Base-by-base conservation (phyloP, 2,888 invertebrate species). In the Drosophila neotestacea region DNA sequence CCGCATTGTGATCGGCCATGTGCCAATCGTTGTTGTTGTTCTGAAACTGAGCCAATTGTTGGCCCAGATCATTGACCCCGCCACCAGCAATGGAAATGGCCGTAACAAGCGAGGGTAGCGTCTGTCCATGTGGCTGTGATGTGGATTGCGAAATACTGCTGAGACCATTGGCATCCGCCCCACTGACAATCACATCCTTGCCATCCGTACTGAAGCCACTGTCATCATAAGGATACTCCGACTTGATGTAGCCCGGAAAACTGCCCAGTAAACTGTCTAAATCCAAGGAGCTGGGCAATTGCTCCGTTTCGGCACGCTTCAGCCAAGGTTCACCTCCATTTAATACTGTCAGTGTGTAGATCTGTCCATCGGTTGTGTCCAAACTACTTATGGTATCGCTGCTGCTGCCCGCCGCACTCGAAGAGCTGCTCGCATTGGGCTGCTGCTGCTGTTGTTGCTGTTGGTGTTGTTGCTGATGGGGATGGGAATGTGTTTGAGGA, bases 11-110 rank as follows among this genome's bases (percentile, higher is more conserved):
- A 90, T 96, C 95, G 63, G 95, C 95, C 90, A 96, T 94, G 91
- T 96, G 96, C 96, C 96, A 96, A 91, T 96, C 96, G 92, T 96
- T 96, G 92, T 96, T 96, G 90, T 96, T 96, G 87, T 96, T 95
- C 90, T 92, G 92, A 65, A 92, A 92, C 65, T 92, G 92, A n/a
- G 92, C 95, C 94, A 92, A 94, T 94, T 94, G 94, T 93, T 91
- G 91, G 47, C 85, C 90, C 62, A 90, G 77, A 72, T 87, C 80
- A 30, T 80, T 79, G 62, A 85, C 78, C 1, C 80, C 79, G 10
- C 74, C 69, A 13, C 83, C 79, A 2, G 88, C 84, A 52, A 88
- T 64, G 4, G 90, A 90, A 13, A 91, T 85, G 30, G 90, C 90
- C 1, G 91, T 91, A n/a, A 91, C 86, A 44, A 91, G 61, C 4